Percentiles rank a stretch among this genome's conserved stretches.
Conservation (phyloP, 2,113 vertebrate species). For the Phalacrocorax aristotelis region DNA sequence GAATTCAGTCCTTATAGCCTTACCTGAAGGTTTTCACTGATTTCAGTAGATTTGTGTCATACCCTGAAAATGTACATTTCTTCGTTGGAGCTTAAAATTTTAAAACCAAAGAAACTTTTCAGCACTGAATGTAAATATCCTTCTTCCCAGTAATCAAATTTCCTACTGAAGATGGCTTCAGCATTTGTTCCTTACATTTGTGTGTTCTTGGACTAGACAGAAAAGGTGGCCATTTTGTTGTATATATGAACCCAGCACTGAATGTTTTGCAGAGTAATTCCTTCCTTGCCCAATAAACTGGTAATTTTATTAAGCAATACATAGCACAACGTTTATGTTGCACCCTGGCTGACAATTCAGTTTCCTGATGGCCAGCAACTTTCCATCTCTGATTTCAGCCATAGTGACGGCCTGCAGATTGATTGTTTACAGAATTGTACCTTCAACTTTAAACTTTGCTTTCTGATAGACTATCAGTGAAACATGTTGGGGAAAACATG, state of each 20-base stretch:
- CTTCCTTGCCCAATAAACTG: neutral
- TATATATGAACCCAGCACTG: neutral
- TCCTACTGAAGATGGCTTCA: neutral
- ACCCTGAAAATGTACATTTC: neutral
- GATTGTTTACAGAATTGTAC: neutral
- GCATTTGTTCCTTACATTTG: neutral
- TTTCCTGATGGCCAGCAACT: neutral
- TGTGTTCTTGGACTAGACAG: neutral
- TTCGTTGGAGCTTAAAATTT: neutral
- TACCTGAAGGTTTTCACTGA: neutral
- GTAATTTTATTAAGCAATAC: neutral
- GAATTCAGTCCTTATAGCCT: neutral
- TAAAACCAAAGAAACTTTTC: neutral
- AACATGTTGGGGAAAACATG: neutral
- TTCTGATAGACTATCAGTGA: neutral
- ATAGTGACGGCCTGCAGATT: neutral
- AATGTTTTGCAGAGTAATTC: neutral
- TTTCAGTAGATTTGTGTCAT: neutral
- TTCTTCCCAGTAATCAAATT: neutral
- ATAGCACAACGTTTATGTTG: neutral
- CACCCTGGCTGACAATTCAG: neutral
- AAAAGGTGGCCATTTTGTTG: neutral
- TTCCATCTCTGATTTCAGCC: neutral
- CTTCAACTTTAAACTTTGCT: neutral
- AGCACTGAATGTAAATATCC: neutral